Base-by-base conservation (phyloP, 2,888 invertebrate species). In the Megastigmus dorsalis region DNA sequence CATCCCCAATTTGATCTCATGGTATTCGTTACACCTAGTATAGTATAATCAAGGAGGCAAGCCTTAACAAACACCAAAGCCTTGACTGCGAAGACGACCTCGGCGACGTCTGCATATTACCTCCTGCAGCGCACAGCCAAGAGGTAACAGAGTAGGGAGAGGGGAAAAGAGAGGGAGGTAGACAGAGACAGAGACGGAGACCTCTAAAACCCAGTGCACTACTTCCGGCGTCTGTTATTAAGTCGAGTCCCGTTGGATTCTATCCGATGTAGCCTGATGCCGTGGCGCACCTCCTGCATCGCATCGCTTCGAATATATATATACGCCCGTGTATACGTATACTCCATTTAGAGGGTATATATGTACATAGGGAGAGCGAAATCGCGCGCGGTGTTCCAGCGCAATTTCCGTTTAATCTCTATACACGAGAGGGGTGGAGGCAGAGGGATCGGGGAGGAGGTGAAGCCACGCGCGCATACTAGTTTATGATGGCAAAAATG, bases 341-440 rank as follows among this genome's bases (percentile, higher is more conserved):
- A 28, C 57, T 59, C 36, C 60, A 43, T 62, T 69, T 62, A 33
- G 55, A 45, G 20, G 10, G 5, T n/a, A 26, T 18, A 5, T 18
- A 20, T 10, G 5, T n/a, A 26, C 28, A 5, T 18, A 20, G 43
- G 18, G 30, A 13, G 26, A n/a, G n/a, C n/a, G n/a, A 33, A 33
- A 52, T 48, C 41, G 20, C 7, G 57, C 41, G 50, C n/a, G n/a
- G n/a, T n/a, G 18, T 33, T 33, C 45, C 20, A 38, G 52, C 50
- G 60, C 66, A 75, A 75, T 75, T 74, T 75, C 74, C 74, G 70
- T 36, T 75, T 75, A 70, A 75, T 75, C 74, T 66, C 66, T 68
- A 10, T 28, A 23, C 28, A 26, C 57, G 13, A 10, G n/a, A n/a
- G n/a, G n/a, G n/a, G n/a, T n/a, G n/a, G n/a, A n/a, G n/a, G n/a